Conservation (phyloP, 2,797 vertebrate genomes). For the Danio aesculapii region DNA sequence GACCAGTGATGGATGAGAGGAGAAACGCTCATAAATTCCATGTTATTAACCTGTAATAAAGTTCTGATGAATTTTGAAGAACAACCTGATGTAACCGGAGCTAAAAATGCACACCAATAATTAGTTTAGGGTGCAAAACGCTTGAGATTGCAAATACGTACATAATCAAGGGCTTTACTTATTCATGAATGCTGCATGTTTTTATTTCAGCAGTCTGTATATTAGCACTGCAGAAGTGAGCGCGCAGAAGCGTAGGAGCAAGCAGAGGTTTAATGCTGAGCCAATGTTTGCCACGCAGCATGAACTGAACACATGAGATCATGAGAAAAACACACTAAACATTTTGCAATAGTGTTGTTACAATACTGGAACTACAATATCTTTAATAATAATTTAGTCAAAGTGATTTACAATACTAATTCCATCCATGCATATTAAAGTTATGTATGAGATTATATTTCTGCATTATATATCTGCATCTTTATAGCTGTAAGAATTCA, state of each 20-base stretch:
- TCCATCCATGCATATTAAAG: no score
- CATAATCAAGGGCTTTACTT: background rate
- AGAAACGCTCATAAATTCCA: conserved; percentile 25
- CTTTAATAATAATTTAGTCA: background rate
- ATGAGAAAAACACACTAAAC: background rate
- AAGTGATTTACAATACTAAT: background rate
- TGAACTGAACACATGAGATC: background rate
- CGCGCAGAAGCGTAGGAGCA: conserved; percentile 13
- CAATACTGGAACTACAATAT: background rate
- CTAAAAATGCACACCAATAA: background rate
- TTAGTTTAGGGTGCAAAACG: background rate
- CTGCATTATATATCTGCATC: no score
- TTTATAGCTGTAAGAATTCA: no score
- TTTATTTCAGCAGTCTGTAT: background rate
- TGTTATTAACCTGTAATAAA: conserved; percentile 19
- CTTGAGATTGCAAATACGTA: no score
- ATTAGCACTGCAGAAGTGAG: conserved; percentile 9
- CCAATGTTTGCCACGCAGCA: background rate
- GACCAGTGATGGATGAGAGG: conserved; percentile 7
- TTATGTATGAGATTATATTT: no score
- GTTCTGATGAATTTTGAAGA: conserved; percentile 21
- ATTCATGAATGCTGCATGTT: background rate
- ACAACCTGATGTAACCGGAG: background rate
- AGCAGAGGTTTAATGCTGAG: background rate
- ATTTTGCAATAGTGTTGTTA: background rate